Base-by-base conservation (phyloP, 1,140 invertebrate genomes). In the Lasaia peninsularis region DNA sequence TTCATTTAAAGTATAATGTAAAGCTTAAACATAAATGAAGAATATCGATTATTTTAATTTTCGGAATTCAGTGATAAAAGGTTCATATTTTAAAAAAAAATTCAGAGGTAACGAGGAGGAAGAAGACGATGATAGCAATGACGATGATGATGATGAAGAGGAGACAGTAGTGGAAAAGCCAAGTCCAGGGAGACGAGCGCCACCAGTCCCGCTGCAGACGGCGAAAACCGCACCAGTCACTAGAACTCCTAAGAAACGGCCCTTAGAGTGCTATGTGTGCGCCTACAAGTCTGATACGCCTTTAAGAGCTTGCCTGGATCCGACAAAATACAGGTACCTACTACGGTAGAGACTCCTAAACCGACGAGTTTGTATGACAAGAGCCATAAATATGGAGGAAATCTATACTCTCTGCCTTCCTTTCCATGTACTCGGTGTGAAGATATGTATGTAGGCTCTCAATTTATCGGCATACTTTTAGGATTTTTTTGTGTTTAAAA, bases 181-280 rank as follows among this genome's bases (percentile, higher is more conserved):
- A 20, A 59, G 54, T 1, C 52, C 65, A 5, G 67, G 58, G 5
- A 67, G 73, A 16, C 60, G 75, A 33, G 56, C 67, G 35, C 71
- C 71, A 12, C 56, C 64, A 0, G n/a, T 71, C 0, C n/a, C 71
- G 16, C 9, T 63, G 40, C 67, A 67, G 1, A 72, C 75, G 0
- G 65, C 78, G 0, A 71, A 65, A 20, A 52, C 65, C 10, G n/a
- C 71, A 3, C 49, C 71, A 1, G 65, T 69, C 6, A 78, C 71
- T 0, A 67, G 80, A 14, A 78, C 78, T 0, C 60, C 65, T 1
- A 74, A 75, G 24, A 76, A 66, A 49, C 63, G 71, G 9, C 76
- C 82, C 0, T 57, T 87, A 2, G 81, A 87, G 52, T 87, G 84
- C 49, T 87, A 79, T 35, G 78, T 85, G 6, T 87, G 84, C 28